A percentile compares a stretch with the other conserved stretches of the same genome.
Conservation (phyloP, 2,888 invertebrate genomes). For the Mermis nigrescens region DNA sequence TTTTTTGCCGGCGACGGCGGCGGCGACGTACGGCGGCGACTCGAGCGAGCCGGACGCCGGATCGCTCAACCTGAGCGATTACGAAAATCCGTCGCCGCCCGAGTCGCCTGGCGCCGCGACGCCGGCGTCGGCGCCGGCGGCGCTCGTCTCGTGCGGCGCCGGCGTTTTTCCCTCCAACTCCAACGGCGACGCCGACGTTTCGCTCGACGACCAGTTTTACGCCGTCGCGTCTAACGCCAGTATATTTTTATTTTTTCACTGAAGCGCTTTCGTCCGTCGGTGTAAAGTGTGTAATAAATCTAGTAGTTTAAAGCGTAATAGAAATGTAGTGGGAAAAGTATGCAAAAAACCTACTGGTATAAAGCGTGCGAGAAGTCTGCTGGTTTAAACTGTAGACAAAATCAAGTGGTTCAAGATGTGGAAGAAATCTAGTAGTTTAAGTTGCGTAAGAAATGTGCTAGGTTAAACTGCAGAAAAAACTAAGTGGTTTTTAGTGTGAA, state of each 20-base stretch:
- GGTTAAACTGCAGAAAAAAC: too few species aligned
- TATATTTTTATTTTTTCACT: slow-evolving; percentile 33
- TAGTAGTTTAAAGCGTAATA: too few species aligned
- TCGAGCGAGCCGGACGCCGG: slow-evolving; percentile 16
- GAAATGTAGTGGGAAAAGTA: too few species aligned
- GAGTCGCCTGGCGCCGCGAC: slow-evolving; percentile 52
- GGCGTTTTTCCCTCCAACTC: not conserved
- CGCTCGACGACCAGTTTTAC: slow-evolving; percentile 82
- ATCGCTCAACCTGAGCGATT: slow-evolving; percentile 14
- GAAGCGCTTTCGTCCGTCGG: too few species aligned
- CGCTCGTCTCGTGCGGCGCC: slow-evolving; percentile 10
- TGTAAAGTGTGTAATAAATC: too few species aligned
- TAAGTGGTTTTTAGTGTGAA: too few species aligned
- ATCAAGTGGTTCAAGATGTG: too few species aligned
- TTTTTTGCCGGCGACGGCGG: slow-evolving; percentile 5
- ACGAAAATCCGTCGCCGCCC: slow-evolving; percentile 63
- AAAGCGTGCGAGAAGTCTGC: too few species aligned
- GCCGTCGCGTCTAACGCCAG: slow-evolving; percentile 77
- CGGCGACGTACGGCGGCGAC: slow-evolving; percentile 7
- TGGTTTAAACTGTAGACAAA: too few species aligned
- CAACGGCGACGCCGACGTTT: slow-evolving; percentile 41
- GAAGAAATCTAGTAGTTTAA: too few species aligned
- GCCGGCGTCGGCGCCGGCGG: slow-evolving; percentile 27
- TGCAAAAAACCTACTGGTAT: too few species aligned
- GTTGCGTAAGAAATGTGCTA: too few species aligned